Conservation (phyloP, 64 coral and sea anemone genomes). For the Anthopleura sola region DNA sequence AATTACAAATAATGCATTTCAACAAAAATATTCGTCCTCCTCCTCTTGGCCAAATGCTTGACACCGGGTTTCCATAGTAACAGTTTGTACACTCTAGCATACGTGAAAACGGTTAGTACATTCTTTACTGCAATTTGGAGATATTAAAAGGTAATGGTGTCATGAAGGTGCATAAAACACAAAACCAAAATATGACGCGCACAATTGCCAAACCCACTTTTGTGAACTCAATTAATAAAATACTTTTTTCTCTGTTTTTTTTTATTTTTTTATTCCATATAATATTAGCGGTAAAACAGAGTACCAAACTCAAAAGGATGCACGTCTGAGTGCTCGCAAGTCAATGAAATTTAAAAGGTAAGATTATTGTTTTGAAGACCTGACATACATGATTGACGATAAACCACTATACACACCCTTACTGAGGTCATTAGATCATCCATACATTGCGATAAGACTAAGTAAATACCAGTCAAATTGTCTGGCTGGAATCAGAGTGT, state of each 20-base stretch:
- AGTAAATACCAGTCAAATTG: background rate
- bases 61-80: too few relatives aligned
- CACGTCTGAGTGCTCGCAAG: slow-evolving; percentile 81
- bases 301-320: slow-evolving; percentile 85
- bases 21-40: too few relatives aligned
- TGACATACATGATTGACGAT: background rate
- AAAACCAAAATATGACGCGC: background rate
- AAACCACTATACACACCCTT: background rate
- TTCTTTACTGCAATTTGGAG: too few relatives aligned
- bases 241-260: background rate
- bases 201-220: too few relatives aligned
- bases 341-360: slow-evolving; percentile 94
- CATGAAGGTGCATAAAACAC: too few relatives aligned
- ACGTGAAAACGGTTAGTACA: too few relatives aligned
- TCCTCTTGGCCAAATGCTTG: too few relatives aligned
- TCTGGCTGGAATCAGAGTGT: background rate
- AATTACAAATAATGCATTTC: too few relatives aligned
- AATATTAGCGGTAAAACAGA: slow-evolving; percentile 85
- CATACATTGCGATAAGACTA: background rate
- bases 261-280: background rate
- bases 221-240: too few relatives aligned
- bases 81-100: too few relatives aligned
- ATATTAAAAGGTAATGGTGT: too few relatives aligned
- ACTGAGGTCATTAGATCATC: background rate
- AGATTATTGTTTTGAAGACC: background rate